Evolutionary conservation across 1,140 invertebrate genomes (phyloP).

Genomic region (Caenorhabditis tropicalis): DNA sequence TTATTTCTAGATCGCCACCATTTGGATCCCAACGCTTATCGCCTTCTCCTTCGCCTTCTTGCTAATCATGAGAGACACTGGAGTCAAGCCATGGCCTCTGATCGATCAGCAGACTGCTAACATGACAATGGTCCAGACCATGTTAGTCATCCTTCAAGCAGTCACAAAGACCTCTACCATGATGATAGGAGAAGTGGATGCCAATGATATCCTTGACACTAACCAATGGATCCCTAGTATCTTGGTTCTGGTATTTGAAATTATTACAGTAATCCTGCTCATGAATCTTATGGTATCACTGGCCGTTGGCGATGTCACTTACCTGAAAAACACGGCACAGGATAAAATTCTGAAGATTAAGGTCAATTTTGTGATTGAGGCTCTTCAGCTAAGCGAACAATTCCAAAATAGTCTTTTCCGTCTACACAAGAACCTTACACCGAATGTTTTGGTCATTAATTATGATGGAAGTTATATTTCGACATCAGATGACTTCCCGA

Average conservation of each 20-base stretch:
- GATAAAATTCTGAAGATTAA: conserved; percentile 55
- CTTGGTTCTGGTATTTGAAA: conserved; percentile 52
- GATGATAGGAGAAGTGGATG: conserved; percentile 58
- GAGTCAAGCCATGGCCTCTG: conserved; percentile 46
- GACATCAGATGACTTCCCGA: background rate
- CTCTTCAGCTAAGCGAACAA: conserved; percentile 47
- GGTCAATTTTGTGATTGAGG: conserved; percentile 54
- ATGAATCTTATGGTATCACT: conserved; percentile 57
- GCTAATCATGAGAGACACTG: conserved; percentile 52
- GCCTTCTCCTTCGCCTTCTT: conserved; percentile 56
- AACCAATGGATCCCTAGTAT: conserved; percentile 53
- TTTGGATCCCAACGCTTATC: conserved; percentile 56
- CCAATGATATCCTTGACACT: conserved; percentile 49
- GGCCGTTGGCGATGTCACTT: conserved; percentile 52
- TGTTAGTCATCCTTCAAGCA: conserved; percentile 53
- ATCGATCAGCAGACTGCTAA: conserved; percentile 47
- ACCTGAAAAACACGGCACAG: conserved; percentile 48
- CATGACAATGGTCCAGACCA: conserved; percentile 46
- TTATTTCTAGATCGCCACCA: conserved; percentile 51
- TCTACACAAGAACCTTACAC: conserved; percentile 31
- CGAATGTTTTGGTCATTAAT: conserved; percentile 49
- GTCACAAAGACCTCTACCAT: conserved; percentile 55
- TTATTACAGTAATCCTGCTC: conserved; percentile 55
- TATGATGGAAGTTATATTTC: conserved; percentile 42
- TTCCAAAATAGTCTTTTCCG: conserved; percentile 14